Evolutionary conservation across 2,113 vertebrate genomes (phyloP), one percentile per base, ranked within the genome.

Genomic region (Tupaia chinensis): DNA sequence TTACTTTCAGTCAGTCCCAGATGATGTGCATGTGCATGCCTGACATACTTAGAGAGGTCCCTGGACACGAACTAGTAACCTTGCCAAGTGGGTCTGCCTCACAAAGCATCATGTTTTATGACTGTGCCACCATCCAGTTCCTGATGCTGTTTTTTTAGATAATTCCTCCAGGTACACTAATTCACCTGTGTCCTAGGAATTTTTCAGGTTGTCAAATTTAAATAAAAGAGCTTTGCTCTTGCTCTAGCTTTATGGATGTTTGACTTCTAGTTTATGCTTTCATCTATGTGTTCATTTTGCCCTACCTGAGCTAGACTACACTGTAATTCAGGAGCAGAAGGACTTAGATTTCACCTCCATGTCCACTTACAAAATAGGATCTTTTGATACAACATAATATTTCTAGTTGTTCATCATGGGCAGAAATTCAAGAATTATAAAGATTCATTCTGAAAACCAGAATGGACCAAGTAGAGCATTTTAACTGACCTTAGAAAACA

Each of bases 401-500:
- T 97, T 97, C 97, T 97, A 98, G 84, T 94, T 97, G 93, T 92
- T 97, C 96, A 95, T 98, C 97, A 97, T 97, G 97, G 97, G 95
- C 92, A 98, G 89, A 96, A 98, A 96, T 98, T 97, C 94, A 97
- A 95, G 97, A 98, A 97, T 97, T 97, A 97, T 97, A 97, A 97
- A 96, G 96, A 97, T 97, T 97, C 96, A 98, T 98, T 98, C 97
- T 96, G 97, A 87, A 97, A 98, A 97, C 96, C 97, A 96, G 27
- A 97, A 97, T 97, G 97, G 97, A 97, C 97, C 96, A 97, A 97
- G 95, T 94, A 96, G 97, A 97, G 97, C 97, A 98, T 98, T 98
- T 98, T 98, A 97, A 96, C 96, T 98, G 98, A 98, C 97, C 98
- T 97, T 98, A 98, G 98, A 98, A 98, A 97, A 97, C 93, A 95